Percentiles rank a stretch among this genome's conserved stretches.
phyloP scores from a whole-genome alignment of 2,113 vertebrate genomes.

The Collichthys lucidus region DNA sequence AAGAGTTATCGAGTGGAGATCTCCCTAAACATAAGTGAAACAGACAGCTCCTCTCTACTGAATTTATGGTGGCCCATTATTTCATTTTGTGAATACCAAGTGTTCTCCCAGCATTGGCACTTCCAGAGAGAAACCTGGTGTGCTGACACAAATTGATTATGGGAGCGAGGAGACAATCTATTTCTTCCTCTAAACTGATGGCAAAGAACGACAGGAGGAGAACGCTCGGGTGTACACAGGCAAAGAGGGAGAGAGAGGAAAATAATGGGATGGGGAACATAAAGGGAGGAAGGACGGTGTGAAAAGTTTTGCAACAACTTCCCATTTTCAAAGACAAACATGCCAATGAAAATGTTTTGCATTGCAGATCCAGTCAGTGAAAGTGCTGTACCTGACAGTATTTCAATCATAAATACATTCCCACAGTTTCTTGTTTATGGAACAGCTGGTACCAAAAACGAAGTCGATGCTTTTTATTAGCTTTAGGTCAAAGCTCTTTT shows the following conservation, averaged over 20 bases:
- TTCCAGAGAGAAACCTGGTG: conserved; percentile 64
- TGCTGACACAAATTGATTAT: conserved; percentile 81
- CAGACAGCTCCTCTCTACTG: conserved; percentile 58
- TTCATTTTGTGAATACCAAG: conserved; percentile 77
- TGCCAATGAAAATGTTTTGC: conserved; percentile 61
- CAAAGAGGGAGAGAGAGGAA: conserved; percentile 2
- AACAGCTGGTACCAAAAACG: conserved; percentile 1
- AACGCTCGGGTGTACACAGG: conserved; percentile 33
- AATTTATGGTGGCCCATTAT: conserved; percentile 75
- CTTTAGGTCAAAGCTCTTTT: background rate
- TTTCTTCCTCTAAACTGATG: conserved; percentile 73
- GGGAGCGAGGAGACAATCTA: conserved; percentile 71
- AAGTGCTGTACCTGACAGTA: conserved; percentile 51
- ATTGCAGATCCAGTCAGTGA: conserved; percentile 68
- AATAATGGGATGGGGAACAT: conserved; percentile 41
- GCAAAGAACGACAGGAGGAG: conserved; percentile 49
- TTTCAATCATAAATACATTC: conserved; percentile 56
- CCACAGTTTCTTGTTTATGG: conserved; percentile 12
- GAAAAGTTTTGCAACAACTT: conserved; percentile 53
- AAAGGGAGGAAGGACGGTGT: conserved; percentile 29
- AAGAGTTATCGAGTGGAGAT: conserved; percentile 62
- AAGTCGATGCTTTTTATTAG: conserved; percentile 6
- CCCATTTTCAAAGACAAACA: conserved; percentile 77
- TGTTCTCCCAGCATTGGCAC: conserved; percentile 59
- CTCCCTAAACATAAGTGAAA: conserved; percentile 65